phyloP scores from a whole-genome alignment of 1,140 invertebrate genomes.

The Sycophaga agraensis region DNA sequence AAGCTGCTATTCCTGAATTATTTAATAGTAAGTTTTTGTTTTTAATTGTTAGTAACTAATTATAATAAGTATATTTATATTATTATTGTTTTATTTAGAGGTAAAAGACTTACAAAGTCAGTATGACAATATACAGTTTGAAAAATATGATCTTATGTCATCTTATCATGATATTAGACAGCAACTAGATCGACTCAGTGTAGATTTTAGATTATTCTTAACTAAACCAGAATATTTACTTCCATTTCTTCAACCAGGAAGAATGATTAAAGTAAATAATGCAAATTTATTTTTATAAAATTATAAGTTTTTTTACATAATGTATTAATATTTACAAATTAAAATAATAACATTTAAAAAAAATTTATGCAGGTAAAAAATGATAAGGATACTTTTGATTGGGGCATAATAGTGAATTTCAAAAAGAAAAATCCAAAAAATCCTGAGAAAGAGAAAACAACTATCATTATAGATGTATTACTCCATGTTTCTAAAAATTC shows the following conservation, averaged over 20 bases:
- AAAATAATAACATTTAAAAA: no score
- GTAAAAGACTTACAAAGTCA: conserved; percentile 71
- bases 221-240: conserved; percentile 86
- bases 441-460: conserved; percentile 61
- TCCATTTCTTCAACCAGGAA: conserved; percentile 91
- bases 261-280: conserved; percentile 79
- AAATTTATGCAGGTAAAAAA: conserved; percentile 71
- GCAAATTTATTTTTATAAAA: not conserved
- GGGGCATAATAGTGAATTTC: conserved; percentile 94
- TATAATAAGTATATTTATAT: conserved; percentile 1
- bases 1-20: conserved; percentile 87
- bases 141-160: conserved; percentile 76
- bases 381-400: conserved; percentile 86
- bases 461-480: conserved; percentile 80
- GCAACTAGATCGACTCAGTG: conserved; percentile 74
- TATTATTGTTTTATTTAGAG: conserved; percentile 57
- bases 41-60: not conserved
- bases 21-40: conserved; percentile 71
- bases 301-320: not conserved
- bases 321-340: not conserved
- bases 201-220: conserved; percentile 76
- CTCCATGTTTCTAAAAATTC: conserved; percentile 72
- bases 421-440: conserved; percentile 70
- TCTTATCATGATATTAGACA: conserved; percentile 84
- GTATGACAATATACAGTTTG: conserved; percentile 66